These are phyloP conservation scores for Recurvirostra avosetta DNA, from an alignment of 2,113 vertebrate species.

Conservation along the genomic window DNA sequence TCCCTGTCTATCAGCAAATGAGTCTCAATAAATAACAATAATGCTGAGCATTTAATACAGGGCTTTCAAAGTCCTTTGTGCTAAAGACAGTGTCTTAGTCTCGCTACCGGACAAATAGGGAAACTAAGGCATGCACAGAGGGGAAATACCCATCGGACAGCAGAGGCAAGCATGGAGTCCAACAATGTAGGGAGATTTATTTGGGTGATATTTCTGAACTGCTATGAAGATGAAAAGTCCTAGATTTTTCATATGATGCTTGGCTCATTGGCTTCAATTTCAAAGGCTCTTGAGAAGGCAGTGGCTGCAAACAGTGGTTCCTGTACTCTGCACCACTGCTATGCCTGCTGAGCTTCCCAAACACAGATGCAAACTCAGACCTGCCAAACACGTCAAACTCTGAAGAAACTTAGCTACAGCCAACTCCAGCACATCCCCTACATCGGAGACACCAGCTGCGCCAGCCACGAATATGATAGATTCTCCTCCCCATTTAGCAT, in stretches of 20 bases:
- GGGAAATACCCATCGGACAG: not conserved
- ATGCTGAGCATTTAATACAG: not conserved
- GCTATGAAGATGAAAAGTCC: not conserved
- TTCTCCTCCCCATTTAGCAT: not conserved
- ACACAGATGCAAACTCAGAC: not conserved
- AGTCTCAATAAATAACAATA: not conserved
- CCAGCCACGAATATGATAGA: not conserved
- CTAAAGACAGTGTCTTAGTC: not conserved
- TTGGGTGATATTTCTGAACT: not conserved
- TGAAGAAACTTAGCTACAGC: not conserved
- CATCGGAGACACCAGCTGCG: not conserved
- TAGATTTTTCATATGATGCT: not conserved
- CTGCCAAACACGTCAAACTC: not conserved
- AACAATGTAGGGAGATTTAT: not conserved
- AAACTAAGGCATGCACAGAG: not conserved
- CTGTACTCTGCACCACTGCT: not conserved
- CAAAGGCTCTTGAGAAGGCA: not conserved
- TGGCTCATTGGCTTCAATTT: not conserved
- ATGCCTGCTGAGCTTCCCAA: not conserved
- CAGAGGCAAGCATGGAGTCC: not conserved
- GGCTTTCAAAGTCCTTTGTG: not conserved
- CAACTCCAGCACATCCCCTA: not conserved
- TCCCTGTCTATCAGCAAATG: not conserved
- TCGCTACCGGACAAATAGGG: not conserved
- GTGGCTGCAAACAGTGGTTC: not conserved